A percentile compares a stretch with the other conserved stretches of the same genome.
These are phyloP conservation scores for Leptinotarsa peninsularis DNA, from an alignment of 2,888 invertebrate species.

Conservation along the genomic window DNA sequence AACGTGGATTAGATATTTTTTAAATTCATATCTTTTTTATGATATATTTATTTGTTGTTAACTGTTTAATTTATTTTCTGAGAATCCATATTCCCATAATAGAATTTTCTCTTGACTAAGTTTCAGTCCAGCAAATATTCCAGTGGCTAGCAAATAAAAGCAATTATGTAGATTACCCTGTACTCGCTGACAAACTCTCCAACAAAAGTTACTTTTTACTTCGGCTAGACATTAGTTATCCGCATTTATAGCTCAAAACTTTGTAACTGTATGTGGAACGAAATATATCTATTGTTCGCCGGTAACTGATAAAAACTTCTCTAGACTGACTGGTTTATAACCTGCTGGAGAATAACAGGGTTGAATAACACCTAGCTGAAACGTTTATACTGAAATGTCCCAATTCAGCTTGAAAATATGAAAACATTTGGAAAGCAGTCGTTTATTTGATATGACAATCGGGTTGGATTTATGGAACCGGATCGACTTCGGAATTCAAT, in stretches of 20 bases:
- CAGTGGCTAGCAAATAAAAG: background rate
- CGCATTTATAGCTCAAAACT: slow-evolving; percentile 46
- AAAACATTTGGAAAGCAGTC: slow-evolving; percentile 10
- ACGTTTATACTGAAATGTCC: slow-evolving; percentile 24
- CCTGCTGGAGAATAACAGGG: slow-evolving; percentile 40
- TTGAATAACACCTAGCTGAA: slow-evolving; percentile 43
- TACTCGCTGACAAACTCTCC: slow-evolving; percentile 36
- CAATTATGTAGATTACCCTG: slow-evolving; percentile 32
- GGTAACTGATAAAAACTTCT: slow-evolving; percentile 41
- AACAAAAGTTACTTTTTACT: slow-evolving; percentile 47
- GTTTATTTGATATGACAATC: background rate
- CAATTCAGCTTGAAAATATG: slow-evolving; percentile 6
- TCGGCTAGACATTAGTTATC: slow-evolving; percentile 43
- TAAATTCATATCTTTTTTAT: too few species aligned
- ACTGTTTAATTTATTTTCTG: background rate
- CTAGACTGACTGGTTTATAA: slow-evolving; percentile 43
- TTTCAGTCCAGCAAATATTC: background rate
- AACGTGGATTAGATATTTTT: too few species aligned
- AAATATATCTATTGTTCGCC: slow-evolving; percentile 42
- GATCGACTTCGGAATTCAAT: background rate
- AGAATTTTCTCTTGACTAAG: background rate
- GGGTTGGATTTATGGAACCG: background rate
- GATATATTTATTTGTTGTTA: too few species aligned
- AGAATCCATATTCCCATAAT: background rate
- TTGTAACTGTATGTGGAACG: slow-evolving; percentile 48